Evolutionary conservation across 35 echinoderm and acorn worm species (phyloP), one percentile per base, ranked within the genome.

Genomic region (Stichopus chloronotus): DNA sequence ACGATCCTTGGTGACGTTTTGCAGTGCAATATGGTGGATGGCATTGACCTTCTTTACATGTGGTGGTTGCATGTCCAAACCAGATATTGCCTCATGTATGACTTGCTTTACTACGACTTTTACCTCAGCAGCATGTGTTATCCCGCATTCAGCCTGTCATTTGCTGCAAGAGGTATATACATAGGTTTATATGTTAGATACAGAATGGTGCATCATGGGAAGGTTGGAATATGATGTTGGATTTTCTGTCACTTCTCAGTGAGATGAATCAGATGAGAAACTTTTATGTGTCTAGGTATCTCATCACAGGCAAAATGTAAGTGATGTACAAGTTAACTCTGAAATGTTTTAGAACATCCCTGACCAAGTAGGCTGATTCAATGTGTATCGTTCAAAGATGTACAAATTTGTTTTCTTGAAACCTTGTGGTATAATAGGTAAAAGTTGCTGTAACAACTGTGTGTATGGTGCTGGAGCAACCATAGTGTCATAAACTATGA

Each of bases 91-190:
- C 6, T 91, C 6, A n/a, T 5, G 9, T 25, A 6, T 25, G 25
- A 58, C 52, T 25, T 91, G 43, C 16, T 10, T 71, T 43, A 17
- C 8, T 12, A 57, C 25, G 56, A 91, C 4, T 5, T 11, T 13
- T 53, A 65, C 25, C 16, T 91, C 17, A 19, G 3, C 7, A 4
- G n/a, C 7, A 71, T 78, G 30, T 91, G 90, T 10, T 79, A 91
- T n/a, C 90, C 90, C 13, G 25, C 56, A 6, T 79, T 78, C 52
- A 79, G 52, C 55, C 72, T 91, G 19, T 23, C 54, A 11, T 13
- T 59, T 4, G 90, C 90, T 57, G 76, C 71, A 6, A 25, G 43
- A 17, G 90, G 90, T 91, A 53, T 71, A 24, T 85, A 4, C 9
- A 6, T 56, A 56, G 11, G 0, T 12, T 25, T 55, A 85, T 57